Percentiles rank a stretch among this genome's conserved stretches.
These are phyloP conservation scores for Diabrotica virgifera DNA, from an alignment of 1,140 invertebrate genomes.

Conservation along the genomic window DNA sequence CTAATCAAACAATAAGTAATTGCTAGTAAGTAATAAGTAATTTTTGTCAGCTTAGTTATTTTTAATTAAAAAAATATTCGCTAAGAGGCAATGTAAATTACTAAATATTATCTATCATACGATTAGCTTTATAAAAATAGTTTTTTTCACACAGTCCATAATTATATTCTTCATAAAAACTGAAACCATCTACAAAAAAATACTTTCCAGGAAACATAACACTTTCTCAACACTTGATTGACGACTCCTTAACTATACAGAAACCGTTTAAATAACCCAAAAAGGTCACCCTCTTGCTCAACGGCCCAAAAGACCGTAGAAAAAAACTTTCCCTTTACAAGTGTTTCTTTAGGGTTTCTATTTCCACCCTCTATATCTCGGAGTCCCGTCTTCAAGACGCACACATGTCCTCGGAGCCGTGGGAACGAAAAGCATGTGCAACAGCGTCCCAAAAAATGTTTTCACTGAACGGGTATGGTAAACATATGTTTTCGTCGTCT, in stretches of 20 bases:
- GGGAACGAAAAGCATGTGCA: slow-evolving; percentile 1
- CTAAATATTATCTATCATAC: no score
- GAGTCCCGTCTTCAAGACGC: neutral
- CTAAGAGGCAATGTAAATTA: no score
- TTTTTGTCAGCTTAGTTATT: no score
- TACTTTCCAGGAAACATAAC: neutral
- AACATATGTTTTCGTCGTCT: neutral
- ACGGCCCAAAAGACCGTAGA: neutral
- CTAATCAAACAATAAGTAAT: no score
- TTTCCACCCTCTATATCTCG: neutral
- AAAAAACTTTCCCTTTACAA: neutral
- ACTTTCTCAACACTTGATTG: neutral
- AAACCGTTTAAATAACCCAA: neutral
- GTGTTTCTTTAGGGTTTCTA: neutral
- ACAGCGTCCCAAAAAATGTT: neutral
- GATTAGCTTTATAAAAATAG: no score
- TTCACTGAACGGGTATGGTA: neutral
- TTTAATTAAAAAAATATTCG: no score
- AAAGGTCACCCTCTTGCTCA: neutral
- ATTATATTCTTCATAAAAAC: no score
- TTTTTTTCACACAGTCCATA: no score
- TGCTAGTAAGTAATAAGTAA: no score
- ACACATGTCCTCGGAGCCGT: neutral
- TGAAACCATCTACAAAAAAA: no score
- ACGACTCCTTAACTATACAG: neutral